Evolutionary conservation across 2,888 invertebrate genomes (phyloP).

Genomic region (Auanema sp.): DNA sequence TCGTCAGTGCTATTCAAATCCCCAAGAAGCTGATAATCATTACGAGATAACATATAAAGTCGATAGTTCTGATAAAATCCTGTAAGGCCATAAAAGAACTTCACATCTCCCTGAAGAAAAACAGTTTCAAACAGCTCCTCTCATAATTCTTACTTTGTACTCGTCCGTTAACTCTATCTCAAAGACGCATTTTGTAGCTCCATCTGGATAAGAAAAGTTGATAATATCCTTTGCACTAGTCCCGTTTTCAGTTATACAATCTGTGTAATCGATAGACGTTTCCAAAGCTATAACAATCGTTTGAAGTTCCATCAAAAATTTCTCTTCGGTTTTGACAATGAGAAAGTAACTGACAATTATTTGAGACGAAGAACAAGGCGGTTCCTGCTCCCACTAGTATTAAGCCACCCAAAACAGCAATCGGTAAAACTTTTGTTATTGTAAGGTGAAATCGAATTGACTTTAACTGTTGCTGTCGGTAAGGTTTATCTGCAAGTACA

Average conservation of each 20-base stretch:
- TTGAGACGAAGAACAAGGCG: conserved; percentile 30
- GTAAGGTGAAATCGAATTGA: conserved; percentile 43
- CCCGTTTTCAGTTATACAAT: conserved; percentile 31
- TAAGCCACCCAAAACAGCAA: conserved; percentile 25
- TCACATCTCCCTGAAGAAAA: conserved; percentile 73
- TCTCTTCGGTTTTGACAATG: not conserved
- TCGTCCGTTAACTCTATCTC: conserved; percentile 27
- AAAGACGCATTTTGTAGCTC: conserved; percentile 27
- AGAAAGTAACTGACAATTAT: conserved; percentile 25
- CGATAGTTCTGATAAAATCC: conserved; percentile 98
- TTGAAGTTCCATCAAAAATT: not conserved
- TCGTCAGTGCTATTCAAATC: conserved; percentile 71
- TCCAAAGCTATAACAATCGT: conserved; percentile 39
- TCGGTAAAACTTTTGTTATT: conserved; percentile 32
- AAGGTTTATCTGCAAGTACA: conserved; percentile 31
- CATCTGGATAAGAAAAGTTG: conserved; percentile 10
- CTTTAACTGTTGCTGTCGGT: conserved; percentile 47
- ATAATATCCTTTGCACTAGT: conserved; percentile 7
- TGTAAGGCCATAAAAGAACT: conserved; percentile 92
- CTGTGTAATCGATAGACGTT: conserved; percentile 40
- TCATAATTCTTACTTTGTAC: conserved; percentile 25
- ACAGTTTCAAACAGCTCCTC: no score
- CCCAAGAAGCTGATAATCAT: conserved; percentile 78
- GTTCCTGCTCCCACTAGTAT: conserved; percentile 31
- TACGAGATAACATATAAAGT: conserved; percentile 89